Conservation (phyloP, 2,888 invertebrate species). For the Aphodius granarius region DNA sequence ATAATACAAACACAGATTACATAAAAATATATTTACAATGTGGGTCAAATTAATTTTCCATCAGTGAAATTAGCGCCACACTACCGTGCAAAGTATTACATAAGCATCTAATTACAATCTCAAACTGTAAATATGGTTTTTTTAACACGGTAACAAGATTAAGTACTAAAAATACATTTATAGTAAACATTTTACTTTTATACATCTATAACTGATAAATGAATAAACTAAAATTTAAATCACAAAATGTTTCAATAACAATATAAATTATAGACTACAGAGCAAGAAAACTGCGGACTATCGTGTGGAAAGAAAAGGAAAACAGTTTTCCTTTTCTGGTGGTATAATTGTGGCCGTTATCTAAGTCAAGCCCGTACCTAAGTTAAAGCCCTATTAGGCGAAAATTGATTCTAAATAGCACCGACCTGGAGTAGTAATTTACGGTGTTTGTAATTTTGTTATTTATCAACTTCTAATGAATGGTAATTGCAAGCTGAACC, state of each 20-base stretch:
- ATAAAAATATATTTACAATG: not conserved
- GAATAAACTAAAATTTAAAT: no score
- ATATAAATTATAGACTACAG: no score
- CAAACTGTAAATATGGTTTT: not conserved
- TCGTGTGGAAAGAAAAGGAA: no score
- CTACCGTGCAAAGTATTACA: not conserved
- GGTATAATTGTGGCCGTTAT: not conserved
- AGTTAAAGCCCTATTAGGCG: slow-evolving; percentile 1
- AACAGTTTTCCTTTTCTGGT: no score
- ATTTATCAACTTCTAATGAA: slow-evolving; percentile 8
- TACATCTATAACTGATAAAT: not conserved
- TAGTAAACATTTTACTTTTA: not conserved
- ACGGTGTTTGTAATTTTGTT: slow-evolving; percentile 5
- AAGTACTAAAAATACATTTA: not conserved
- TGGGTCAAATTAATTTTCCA: not conserved
- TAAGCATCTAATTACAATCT: not conserved
- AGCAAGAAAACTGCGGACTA: no score
- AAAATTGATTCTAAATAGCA: slow-evolving; percentile 14
- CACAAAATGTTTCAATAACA: no score
- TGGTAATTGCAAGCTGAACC: slow-evolving; percentile 11
- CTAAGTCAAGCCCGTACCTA: not conserved
- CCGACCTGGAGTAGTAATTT: not conserved
- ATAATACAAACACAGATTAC: not conserved
- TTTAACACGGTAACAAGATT: not conserved
- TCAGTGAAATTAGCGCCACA: not conserved